Percentiles rank a stretch among this genome's conserved stretches.
phyloP scores from a whole-genome alignment of 2,888 invertebrate species.

The Lithophane semibrunnea region DNA sequence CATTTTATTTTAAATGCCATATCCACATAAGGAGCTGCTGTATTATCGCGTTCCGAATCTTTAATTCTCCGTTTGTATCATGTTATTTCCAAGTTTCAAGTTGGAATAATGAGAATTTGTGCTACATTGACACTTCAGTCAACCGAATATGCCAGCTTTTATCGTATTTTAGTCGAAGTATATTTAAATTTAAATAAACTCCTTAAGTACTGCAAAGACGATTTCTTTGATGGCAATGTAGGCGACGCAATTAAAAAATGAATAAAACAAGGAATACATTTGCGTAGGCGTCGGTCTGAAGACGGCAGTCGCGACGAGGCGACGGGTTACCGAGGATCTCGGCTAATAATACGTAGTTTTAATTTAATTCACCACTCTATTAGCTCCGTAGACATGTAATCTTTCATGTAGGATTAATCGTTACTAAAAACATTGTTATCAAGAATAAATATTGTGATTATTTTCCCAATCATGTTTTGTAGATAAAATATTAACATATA shows the following conservation, averaged over 20 bases:
- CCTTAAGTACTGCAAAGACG: slow-evolving; percentile 39
- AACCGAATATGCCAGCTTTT: slow-evolving; percentile 40
- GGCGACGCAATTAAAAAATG: slow-evolving; percentile 86
- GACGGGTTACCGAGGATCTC: slow-evolving; percentile 55
- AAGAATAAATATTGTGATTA: slow-evolving; percentile 28
- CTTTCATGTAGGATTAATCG: slow-evolving; percentile 11
- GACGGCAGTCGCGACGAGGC: slow-evolving; percentile 54
- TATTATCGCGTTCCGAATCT: slow-evolving; percentile 70
- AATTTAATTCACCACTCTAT: slow-evolving; percentile 50
- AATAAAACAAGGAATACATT: slow-evolving; percentile 77
- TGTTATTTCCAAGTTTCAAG: slow-evolving; percentile 44
- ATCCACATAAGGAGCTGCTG: slow-evolving; percentile 60
- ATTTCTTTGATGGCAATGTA: slow-evolving; percentile 71
- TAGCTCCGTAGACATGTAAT: slow-evolving; percentile 33
- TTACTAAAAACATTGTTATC: slow-evolving; percentile 36
- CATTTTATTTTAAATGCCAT: slow-evolving; percentile 65
- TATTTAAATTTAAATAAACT: slow-evolving; percentile 44
- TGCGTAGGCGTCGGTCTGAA: slow-evolving; percentile 78
- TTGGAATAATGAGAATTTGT: slow-evolving; percentile 39
- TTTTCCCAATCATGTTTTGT: slow-evolving; percentile 34
- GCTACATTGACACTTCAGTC: slow-evolving; percentile 46
- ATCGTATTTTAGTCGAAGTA: slow-evolving; percentile 38
- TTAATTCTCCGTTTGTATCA: slow-evolving; percentile 59
- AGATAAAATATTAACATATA: slow-evolving; percentile 31
- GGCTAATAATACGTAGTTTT: slow-evolving; percentile 41